Base-by-base conservation (phyloP, 2,888 invertebrate genomes). In the Drosophila barbarae region DNA sequence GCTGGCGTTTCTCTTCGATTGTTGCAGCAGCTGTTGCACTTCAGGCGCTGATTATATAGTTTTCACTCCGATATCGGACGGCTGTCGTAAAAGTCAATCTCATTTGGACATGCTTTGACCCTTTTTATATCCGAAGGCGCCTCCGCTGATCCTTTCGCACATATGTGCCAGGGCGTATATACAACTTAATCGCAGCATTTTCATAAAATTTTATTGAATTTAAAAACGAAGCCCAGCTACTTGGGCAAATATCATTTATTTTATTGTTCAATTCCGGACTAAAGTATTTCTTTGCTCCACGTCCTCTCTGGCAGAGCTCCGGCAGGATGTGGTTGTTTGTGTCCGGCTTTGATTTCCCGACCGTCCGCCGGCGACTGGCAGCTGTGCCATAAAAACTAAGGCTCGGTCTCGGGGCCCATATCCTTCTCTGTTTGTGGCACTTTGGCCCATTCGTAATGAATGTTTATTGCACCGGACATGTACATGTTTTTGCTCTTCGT, bases 131-230 rank as follows among this genome's bases (percentile, higher is more conserved):
- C 13, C 26, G 44, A 44, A 18, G 42, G 23, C 63, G 21, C 46
- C 26, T 15, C 26, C 5, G 26, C 18, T 15, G 52, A 68, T 69
- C 60, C 68, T 21, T 69, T 70, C 32, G 26, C 59, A 59, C 59
- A 56, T 71, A 71, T 59, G 64, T 61, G 61, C 52, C 66, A 23
- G 47, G 28, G 39, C 61, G 42, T 26, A 51, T 63, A 53, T 60
- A 71, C 73, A 82, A 69, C 76, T 82, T 80, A 84, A 82, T 80
- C 85, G 83, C 54, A 69, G 69, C 72, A 84, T 80, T 82, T 82
- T 84, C 81, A 82, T 85, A 82, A 83, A 82, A 84, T 85, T 84
- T 82, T 82, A 82, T 85, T 85, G 85, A 82, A 82, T 82, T 82
- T 85, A 83, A 82, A 81, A 77, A 83, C 69, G 73, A 63, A 57